A percentile compares a stretch with the other conserved stretches of the same genome.
phyloP scores from a whole-genome alignment of 2,797 vertebrate species.

The Sylvia borin region DNA sequence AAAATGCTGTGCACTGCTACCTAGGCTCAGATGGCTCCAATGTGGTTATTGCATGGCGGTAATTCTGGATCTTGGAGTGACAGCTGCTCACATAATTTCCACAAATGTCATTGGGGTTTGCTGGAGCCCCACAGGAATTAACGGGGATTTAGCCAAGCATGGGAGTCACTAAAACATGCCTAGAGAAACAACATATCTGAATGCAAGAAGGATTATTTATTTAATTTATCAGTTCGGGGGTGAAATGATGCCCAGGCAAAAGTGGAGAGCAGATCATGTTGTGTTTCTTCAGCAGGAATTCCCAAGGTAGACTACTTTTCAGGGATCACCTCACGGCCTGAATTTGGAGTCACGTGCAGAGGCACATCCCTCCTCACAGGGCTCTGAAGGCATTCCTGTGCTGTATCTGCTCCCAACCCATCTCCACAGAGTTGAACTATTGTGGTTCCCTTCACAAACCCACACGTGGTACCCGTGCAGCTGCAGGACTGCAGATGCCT shows the following conservation, averaged over 20 bases:
- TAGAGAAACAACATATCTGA: background rate
- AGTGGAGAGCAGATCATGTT: rapidly evolving
- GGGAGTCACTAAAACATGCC: background rate
- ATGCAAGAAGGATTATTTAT: background rate
- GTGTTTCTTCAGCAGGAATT: background rate
- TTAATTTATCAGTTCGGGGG: background rate
- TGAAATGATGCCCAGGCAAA: background rate
- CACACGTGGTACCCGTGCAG: background rate
- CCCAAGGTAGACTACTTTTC: background rate
- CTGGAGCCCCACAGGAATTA: background rate
- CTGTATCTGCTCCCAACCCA: background rate
- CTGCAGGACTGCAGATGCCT: background rate
- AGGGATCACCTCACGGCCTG: rapidly evolving
- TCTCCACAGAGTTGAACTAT: background rate
- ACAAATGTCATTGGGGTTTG: background rate
- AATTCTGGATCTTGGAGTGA: background rate
- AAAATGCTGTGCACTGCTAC: background rate
- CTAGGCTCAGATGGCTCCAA: background rate
- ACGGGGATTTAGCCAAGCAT: background rate
- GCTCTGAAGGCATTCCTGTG: background rate
- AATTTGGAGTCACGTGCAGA: background rate
- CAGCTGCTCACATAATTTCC: background rate
- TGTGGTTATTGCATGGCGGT: background rate
- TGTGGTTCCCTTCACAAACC: background rate
- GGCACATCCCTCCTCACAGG: background rate